These are phyloP conservation scores for Drosophila kanapiae DNA, from an alignment of 1,140 invertebrate genomes.

Conservation along the genomic window DNA sequence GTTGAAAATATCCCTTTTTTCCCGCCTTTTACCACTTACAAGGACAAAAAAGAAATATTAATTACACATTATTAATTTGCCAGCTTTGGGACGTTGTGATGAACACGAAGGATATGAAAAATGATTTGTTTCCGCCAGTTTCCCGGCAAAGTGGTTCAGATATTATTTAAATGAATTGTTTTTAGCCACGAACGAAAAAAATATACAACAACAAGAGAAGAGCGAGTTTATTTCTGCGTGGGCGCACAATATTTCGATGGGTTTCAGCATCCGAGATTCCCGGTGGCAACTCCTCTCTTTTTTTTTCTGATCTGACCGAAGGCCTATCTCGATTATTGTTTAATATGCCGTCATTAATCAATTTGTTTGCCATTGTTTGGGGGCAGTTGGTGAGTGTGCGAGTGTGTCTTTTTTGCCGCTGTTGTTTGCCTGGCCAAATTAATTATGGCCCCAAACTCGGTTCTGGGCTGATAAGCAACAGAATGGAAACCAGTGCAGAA, in stretches of 20 bases:
- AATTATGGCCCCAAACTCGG: constrained; percentile 69
- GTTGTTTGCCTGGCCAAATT: constrained; percentile 71
- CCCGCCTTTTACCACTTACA: background rate
- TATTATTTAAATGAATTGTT: constrained; percentile 84
- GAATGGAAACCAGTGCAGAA: constrained; percentile 67
- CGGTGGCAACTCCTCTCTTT: constrained; percentile 18
- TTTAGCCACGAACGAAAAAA: constrained; percentile 41
- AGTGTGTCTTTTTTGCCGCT: constrained; percentile 23
- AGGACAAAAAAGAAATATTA: constrained; percentile 62
- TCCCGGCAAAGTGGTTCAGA: constrained; percentile 62
- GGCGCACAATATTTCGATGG: constrained; percentile 54
- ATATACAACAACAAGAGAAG: constrained; percentile 22
- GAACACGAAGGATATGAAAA: constrained; percentile 72
- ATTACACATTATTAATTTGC: constrained; percentile 81
- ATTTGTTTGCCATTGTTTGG: constrained; percentile 82
- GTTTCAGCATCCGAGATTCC: constrained; percentile 34
- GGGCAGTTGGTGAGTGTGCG: constrained; percentile 46
- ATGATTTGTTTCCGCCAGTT: constrained; percentile 74
- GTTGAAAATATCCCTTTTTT: background rate
- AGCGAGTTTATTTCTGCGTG: constrained; percentile 57
- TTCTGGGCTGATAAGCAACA: constrained; percentile 68
- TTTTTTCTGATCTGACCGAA: constrained; percentile 38
- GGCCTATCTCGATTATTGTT: constrained; percentile 83
- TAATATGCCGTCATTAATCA: constrained; percentile 83
- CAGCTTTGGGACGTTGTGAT: constrained; percentile 46